A percentile compares a stretch with the other conserved stretches of the same genome.
Conservation (phyloP, 2,113 vertebrate genomes). For the Laterallus jamaicensis region DNA sequence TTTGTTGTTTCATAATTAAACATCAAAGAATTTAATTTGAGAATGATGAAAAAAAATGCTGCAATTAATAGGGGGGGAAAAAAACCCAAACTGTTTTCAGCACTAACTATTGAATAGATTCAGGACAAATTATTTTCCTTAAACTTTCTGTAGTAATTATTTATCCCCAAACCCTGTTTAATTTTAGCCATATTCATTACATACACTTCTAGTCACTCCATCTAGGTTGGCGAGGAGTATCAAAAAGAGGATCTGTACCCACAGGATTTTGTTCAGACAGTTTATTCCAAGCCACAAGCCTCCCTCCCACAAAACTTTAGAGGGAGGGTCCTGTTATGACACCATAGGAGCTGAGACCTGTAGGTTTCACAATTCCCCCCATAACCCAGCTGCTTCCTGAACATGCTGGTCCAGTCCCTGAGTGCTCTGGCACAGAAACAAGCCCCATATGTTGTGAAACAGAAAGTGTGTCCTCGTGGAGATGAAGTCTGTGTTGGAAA, state of each 20-base stretch:
- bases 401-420: rapidly evolving
- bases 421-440: not conserved
- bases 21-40: slow-evolving; percentile 16
- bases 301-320: not conserved
- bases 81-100: not conserved
- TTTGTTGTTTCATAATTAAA: slow-evolving; percentile 6
- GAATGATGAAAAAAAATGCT: not conserved
- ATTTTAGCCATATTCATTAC: not conserved
- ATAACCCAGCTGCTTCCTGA: not conserved
- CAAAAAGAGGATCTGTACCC: not conserved
- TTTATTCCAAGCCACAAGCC: not conserved
- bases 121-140: not conserved
- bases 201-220: not conserved
- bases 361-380: not conserved
- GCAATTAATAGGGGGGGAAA: not conserved
- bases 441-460: not conserved
- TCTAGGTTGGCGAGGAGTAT: not conserved
- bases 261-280: not conserved
- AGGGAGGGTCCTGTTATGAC: not conserved
- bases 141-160: not conserved
- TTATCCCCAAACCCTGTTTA: not conserved
- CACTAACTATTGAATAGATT: not conserved
- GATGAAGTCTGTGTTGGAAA: not conserved
- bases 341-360: not conserved
- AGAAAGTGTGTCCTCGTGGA: not conserved